Evolutionary conservation across 2,888 invertebrate species (phyloP).

Genomic region (Malthinus flaveolus): DNA sequence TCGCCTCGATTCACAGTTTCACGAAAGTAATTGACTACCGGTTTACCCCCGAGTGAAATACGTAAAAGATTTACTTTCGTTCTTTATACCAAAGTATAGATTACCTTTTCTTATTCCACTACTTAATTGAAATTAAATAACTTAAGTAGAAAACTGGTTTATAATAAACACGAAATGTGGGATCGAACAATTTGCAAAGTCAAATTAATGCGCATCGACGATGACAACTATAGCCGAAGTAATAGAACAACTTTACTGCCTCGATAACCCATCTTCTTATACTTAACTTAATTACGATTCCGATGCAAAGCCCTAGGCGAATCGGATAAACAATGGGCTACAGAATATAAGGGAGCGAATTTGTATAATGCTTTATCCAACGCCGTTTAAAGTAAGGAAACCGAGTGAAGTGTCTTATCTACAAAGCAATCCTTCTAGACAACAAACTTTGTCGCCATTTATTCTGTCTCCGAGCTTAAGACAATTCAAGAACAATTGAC

Average conservation of each 20-base stretch:
- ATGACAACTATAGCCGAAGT: conserved; percentile 37
- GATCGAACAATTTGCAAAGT: conserved; percentile 40
- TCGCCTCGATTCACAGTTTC: conserved; percentile 39
- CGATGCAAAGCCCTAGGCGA: conserved; percentile 38
- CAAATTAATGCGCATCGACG: conserved; percentile 43
- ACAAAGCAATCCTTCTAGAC: conserved; percentile 47
- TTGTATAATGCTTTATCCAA: conserved; percentile 40
- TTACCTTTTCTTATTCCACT: not conserved
- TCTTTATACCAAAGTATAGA: conserved; percentile 9
- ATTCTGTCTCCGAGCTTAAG: conserved; percentile 39
- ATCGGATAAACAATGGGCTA: conserved; percentile 42
- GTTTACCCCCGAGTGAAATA: conserved; percentile 31
- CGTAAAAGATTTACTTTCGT: conserved; percentile 25
- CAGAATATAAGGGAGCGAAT: conserved; percentile 42
- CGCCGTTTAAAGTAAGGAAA: conserved; percentile 34
- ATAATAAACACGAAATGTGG: conserved; percentile 5
- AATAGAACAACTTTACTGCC: conserved; percentile 40
- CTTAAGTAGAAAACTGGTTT: not conserved
- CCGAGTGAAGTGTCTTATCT: conserved; percentile 44
- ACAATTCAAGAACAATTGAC: conserved; percentile 15
- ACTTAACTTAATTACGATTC: conserved; percentile 43
- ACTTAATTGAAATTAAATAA: not conserved
- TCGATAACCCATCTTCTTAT: conserved; percentile 41
- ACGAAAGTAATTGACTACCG: conserved; percentile 34
- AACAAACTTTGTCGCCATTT: conserved; percentile 50